These are phyloP conservation scores for Aphrocallistes beatrix DNA, from an alignment of 37 sponge, comb jelly and placozoan genomes.

Conservation along the genomic window DNA sequence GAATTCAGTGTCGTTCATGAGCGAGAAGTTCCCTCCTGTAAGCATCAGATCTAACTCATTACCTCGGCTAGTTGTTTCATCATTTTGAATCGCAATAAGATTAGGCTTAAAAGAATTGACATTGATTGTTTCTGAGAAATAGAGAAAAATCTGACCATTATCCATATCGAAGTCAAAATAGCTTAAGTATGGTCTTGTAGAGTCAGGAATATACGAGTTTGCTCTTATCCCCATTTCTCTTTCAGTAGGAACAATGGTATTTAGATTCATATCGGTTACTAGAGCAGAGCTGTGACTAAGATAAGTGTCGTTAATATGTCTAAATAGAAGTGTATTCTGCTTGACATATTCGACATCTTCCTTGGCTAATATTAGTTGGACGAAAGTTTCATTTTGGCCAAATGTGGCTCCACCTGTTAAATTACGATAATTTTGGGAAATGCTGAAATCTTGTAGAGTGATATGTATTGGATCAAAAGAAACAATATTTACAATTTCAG, in stretches of 20 bases:
- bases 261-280: conserved; percentile 62
- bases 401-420: conserved; percentile 58
- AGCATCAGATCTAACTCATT: conserved; percentile 30
- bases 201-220: conserved; percentile 27
- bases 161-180: conserved; percentile 54
- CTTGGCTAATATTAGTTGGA: conserved; percentile 55
- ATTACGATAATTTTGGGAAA: background rate
- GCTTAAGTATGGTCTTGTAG: conserved; percentile 29
- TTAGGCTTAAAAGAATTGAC: conserved; percentile 51
- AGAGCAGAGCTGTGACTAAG: conserved; percentile 39
- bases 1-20: conserved; percentile 50
- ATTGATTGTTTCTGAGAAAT: conserved; percentile 74
- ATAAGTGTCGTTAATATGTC: conserved; percentile 31
- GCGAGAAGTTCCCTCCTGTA: conserved; percentile 46
- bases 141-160: conserved; percentile 41
- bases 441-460: conserved; percentile 34
- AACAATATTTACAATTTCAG: conserved; percentile 72
- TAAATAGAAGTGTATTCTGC: conserved; percentile 36
- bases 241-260: conserved; percentile 38
- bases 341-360: conserved; percentile 59
- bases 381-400: conserved; percentile 40
- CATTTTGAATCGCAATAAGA: conserved; percentile 38
- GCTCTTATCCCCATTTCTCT: conserved; percentile 32
- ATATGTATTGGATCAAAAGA: conserved; percentile 33
- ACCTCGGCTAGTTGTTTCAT: background rate